These are phyloP conservation scores for Globodera rostochiensis DNA, from an alignment of 1,140 invertebrate genomes.

Conservation along the genomic window DNA sequence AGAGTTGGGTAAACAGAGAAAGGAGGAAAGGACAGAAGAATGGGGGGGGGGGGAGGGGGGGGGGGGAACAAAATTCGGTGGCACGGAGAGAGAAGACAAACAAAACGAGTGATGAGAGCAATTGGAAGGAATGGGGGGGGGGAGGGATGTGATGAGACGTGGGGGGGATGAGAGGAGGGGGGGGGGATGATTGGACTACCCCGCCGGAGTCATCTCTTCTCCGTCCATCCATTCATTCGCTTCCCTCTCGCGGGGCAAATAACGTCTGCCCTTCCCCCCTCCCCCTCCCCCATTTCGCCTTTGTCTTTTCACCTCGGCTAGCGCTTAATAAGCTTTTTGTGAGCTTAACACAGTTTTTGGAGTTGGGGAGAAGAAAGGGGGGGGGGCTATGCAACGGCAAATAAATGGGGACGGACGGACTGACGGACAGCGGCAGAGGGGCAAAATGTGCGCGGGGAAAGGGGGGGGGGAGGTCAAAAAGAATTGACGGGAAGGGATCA, in stretches of 20 bases:
- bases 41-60: neutral
- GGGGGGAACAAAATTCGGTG: neutral
- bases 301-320: neutral
- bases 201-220: no score
- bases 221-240: no score
- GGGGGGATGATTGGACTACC: neutral
- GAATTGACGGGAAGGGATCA: neutral
- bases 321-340: no score
- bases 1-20: neutral
- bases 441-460: neutral
- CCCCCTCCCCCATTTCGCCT: neutral
- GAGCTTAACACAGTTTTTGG: no score
- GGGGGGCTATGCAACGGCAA: neutral
- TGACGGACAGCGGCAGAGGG: neutral
- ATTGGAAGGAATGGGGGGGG: neutral
- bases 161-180: neutral
- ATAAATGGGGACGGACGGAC: neutral
- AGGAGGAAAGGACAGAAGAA: neutral
- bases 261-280: neutral
- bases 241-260: no score
- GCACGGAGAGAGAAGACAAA: neutral
- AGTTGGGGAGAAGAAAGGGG: neutral
- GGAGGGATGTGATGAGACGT: neutral
- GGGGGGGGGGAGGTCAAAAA: neutral
- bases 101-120: neutral